A percentile compares a stretch with the other conserved stretches of the same genome.
phyloP scores from a whole-genome alignment of 2,113 vertebrate genomes.

The Malurus cyaneus region DNA sequence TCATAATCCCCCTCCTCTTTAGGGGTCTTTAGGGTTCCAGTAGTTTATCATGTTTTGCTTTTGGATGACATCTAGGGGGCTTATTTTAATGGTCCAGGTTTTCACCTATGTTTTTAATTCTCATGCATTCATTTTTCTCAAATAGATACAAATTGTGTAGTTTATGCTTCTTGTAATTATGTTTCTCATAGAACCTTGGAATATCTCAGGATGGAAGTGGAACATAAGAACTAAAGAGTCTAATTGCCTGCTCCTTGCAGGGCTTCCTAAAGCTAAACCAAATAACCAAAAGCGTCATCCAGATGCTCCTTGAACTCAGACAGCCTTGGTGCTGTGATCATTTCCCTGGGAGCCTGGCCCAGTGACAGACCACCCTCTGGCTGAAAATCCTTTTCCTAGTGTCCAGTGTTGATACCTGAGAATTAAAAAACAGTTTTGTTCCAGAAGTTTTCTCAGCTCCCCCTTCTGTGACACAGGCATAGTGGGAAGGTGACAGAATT shows the following conservation, averaged over 20 bases:
- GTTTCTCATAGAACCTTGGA: neutral
- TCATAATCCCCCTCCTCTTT: neutral
- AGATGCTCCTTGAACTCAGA: neutral
- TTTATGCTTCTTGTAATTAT: neutral
- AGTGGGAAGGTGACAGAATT: neutral
- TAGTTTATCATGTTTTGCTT: neutral
- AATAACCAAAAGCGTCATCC: neutral
- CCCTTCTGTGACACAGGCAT: neutral
- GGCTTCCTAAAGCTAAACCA: neutral
- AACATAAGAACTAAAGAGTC: neutral
- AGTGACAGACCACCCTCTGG: neutral
- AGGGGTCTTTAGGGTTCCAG: neutral
- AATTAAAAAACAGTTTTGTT: neutral
- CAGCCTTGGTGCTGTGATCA: neutral
- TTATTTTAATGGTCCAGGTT: neutral
- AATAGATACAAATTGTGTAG: neutral
- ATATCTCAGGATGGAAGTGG: neutral
- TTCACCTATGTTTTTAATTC: neutral
- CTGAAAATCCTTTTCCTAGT: neutral
- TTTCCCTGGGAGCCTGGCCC: neutral
- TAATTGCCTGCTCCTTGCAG: neutral
- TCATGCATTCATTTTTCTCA: neutral
- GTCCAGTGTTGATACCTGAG: neutral
- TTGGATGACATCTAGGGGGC: neutral
- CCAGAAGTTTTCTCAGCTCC: neutral